Evolutionary conservation across 2,888 invertebrate species (phyloP).

Genomic region (Cerastis rubricosa): DNA sequence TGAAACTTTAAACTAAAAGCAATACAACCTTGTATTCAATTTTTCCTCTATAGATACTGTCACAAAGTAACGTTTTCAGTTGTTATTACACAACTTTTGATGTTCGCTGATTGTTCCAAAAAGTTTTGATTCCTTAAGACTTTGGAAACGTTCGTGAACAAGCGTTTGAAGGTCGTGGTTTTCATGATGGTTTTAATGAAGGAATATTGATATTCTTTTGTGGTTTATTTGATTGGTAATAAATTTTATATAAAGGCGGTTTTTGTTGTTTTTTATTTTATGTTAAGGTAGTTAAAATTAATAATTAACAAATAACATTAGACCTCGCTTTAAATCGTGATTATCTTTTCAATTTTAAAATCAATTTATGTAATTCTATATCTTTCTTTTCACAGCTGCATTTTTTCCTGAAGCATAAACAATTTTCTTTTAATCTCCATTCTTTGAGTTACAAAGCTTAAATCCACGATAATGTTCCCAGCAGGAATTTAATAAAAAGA

Average conservation of each 20-base stretch:
- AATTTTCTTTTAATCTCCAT: conserved; percentile 42
- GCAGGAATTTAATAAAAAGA: conserved; percentile 65
- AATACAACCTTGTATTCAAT: conserved; percentile 73
- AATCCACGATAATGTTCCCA: conserved; percentile 29
- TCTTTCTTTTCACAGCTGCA: not conserved
- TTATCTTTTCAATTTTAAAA: not conserved
- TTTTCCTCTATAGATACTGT: conserved; percentile 65
- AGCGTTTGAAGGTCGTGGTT: conserved; percentile 15
- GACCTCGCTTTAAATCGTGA: not conserved
- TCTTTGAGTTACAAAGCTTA: conserved; percentile 47
- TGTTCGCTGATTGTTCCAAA: conserved; percentile 72
- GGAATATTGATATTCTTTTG: conserved; percentile 13
- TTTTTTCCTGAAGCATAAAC: not conserved
- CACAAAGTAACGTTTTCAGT: conserved; percentile 76
- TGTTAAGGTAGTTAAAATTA: not conserved
- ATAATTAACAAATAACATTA: not conserved
- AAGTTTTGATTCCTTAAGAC: conserved; percentile 69
- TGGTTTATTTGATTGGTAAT: conserved; percentile 1
- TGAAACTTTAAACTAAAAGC: conserved; percentile 77
- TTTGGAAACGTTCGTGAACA: conserved; percentile 40
- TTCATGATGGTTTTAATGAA: conserved; percentile 51
- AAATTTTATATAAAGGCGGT: not conserved
- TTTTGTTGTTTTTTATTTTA: not conserved
- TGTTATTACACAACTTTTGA: conserved; percentile 83
- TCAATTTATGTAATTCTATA: not conserved